Base-by-base conservation (phyloP, 2,888 invertebrate species). In the Tiliacea citrago region DNA sequence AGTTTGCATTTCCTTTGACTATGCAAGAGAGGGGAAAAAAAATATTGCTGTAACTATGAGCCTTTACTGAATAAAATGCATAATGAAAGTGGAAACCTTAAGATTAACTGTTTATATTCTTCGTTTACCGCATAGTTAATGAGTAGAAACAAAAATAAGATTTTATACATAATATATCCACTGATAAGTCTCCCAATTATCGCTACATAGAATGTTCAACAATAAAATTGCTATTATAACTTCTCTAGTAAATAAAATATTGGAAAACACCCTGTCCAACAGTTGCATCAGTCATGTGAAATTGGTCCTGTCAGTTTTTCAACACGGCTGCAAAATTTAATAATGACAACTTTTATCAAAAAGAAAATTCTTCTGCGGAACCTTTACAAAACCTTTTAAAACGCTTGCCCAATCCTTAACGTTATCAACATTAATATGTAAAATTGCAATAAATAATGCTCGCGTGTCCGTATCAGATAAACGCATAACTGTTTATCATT, bases 391-490 rank as follows among this genome's bases (percentile, higher is more conserved):
- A 49, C 21, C 12, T 0, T 42, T 13, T 39, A 29, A 67, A 75
- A 71, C 72, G 77, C 84, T 78, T 83, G 72, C 39, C 71, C 65
- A 68, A 70, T 85, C 68, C 80, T 82, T 57, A 45, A 42, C 67
- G 69, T 86, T 88, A 87, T 86, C 88, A 86, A 76, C 84, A 88
- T 89, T 88, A 88, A 88, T 88, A 89, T 88, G 87, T 88, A 87
- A 87, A 89, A 86, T 88, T 86, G 88, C 80, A 73, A 85, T 85
- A 88, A 85, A 86, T 88, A 83, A 87, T 79, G 87, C 71, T 86
- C 72, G 89, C 89, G 89, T 89, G 89, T 77, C 51, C 63, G 13
- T 87, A 88, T 89, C 89, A 75, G 89, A 89, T 89, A 89, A 80
- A 65, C 58, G 63, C 24, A 55, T 79, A 82, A 81, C 81, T 87